Conservation (phyloP, 2,888 invertebrate genomes). For the Phengaris alcon region DNA sequence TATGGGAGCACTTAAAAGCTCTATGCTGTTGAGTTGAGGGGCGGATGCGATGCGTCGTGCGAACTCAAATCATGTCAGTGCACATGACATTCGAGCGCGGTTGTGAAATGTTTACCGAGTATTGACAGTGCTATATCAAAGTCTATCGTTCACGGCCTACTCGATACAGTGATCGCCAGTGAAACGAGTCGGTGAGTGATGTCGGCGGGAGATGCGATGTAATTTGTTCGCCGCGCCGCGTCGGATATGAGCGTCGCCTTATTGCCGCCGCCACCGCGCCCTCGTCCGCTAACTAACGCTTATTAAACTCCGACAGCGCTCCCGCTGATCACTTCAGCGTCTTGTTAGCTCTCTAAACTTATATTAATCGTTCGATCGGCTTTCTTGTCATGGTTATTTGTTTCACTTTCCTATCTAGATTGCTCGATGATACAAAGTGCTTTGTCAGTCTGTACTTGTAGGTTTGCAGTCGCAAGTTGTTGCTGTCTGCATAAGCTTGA, state of each 20-base stretch:
- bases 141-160: slow-evolving; percentile 47
- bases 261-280: slow-evolving; percentile 66
- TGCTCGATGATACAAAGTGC: not conserved
- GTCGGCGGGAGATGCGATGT: slow-evolving; percentile 46
- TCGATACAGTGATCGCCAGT: slow-evolving; percentile 47
- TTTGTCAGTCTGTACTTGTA: not conserved
- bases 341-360: slow-evolving; percentile 76
- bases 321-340: slow-evolving; percentile 77
- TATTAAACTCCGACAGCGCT: slow-evolving; percentile 78
- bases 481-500: not conserved
- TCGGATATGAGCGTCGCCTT: slow-evolving; percentile 74
- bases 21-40: not conserved
- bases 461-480: not conserved
- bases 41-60: slow-evolving; percentile 14
- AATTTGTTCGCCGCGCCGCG: slow-evolving; percentile 59
- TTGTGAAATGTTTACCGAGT: slow-evolving; percentile 34
- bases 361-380: slow-evolving; percentile 71
- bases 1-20: not conserved
- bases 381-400: slow-evolving; percentile 58
- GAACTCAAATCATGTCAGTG: not conserved
- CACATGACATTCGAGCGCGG: slow-evolving; percentile 26
- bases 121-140: slow-evolving; percentile 40
- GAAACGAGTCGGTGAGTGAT: slow-evolving; percentile 45
- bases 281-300: slow-evolving; percentile 71
- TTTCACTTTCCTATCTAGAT: slow-evolving; percentile 47